Evolutionary conservation across 2,888 invertebrate genomes (phyloP).

Genomic region (Hirtodrosophila cameraria): DNA sequence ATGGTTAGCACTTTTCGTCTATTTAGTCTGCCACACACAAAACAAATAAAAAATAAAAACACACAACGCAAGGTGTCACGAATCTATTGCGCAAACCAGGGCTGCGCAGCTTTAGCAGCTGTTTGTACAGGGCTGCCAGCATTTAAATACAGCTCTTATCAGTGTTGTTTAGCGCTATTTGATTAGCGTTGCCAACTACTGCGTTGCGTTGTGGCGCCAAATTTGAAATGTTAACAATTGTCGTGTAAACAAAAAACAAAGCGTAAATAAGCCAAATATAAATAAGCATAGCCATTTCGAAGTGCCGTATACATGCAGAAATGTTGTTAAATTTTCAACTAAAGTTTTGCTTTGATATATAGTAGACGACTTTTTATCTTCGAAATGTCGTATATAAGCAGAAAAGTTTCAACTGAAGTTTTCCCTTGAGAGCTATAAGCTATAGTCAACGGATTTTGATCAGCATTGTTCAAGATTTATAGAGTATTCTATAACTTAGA

Average conservation of each 20-base stretch:
- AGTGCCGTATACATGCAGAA: too few species aligned
- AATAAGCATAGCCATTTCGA: too few species aligned
- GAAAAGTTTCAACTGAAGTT: too few species aligned
- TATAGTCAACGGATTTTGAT: too few species aligned
- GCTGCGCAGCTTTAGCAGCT: conserved; percentile 37
- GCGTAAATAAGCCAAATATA: neutral
- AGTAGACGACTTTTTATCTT: neutral
- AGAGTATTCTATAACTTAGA: too few species aligned
- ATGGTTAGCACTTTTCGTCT: conserved; percentile 9
- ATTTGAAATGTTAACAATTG: conserved; percentile 21
- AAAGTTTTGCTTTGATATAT: too few species aligned
- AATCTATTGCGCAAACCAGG: conserved; percentile 27
- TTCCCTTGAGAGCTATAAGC: too few species aligned
- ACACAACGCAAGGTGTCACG: conserved; percentile 39
- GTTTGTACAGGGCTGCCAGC: conserved; percentile 27
- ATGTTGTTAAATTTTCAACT: too few species aligned
- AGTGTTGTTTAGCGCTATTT: conserved; percentile 33
- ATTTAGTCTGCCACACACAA: conserved; percentile 33
- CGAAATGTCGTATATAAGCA: conserved; percentile 9
- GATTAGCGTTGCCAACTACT: conserved; percentile 26
- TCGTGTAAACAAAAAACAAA: neutral
- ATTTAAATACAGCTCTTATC: neutral
- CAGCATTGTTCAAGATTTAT: too few species aligned
- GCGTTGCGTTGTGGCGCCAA: neutral
- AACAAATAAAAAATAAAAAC: conserved; percentile 34